Evolutionary conservation across 2,113 vertebrate genomes (phyloP), one percentile per base, ranked within the genome.

Genomic region (Calidris pygmaea): DNA sequence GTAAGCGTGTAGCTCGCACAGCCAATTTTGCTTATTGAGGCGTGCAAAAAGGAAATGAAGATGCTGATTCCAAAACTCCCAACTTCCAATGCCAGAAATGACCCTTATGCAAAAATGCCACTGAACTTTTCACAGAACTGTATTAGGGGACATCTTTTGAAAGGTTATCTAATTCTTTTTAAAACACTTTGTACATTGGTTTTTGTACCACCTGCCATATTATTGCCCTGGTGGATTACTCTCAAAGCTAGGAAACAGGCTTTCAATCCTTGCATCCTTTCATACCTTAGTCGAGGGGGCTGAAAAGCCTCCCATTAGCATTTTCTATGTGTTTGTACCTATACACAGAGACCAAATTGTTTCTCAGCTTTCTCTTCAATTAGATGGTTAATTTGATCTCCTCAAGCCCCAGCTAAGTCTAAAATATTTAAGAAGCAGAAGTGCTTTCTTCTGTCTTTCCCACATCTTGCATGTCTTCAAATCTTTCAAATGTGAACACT

Each of bases 331-430:
- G 19, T 63, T 91, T 56, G 6, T 62, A 21, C 23, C 18, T 58
- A 8, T 8, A 53, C 2, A 22, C 0, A 45, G 24, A 53, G 4
- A 58, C 3, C 12, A 77, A 77, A 35, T 19, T 30, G 0, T 52
- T 90, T 85, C 18, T 37, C 13, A 75, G 2, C 22, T 50, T 72
- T 71, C 14, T 68, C 9, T 75, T 72, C n/a, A 82, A 14, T 59
- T 29, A 67, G 9, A 20, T 32, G 5, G 5, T 41, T 80, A 41
- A 67, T 73, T 47, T 60, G 4, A 47, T 53, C 4, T 84, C 15
- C 14, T 87, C 30, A 39, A 60, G 10, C 2, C 14, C 7, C 18
- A 71, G 23, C 2, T 58, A 67, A 62, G 10, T 14, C 12, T 73
- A 29, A 68, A 80, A 32, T 26, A 7, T 37, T 76, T 43, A 29